Evolutionary conservation across 2,113 vertebrate species (phyloP).

Genomic region (zebrafish (Danio rerio)): DNA sequence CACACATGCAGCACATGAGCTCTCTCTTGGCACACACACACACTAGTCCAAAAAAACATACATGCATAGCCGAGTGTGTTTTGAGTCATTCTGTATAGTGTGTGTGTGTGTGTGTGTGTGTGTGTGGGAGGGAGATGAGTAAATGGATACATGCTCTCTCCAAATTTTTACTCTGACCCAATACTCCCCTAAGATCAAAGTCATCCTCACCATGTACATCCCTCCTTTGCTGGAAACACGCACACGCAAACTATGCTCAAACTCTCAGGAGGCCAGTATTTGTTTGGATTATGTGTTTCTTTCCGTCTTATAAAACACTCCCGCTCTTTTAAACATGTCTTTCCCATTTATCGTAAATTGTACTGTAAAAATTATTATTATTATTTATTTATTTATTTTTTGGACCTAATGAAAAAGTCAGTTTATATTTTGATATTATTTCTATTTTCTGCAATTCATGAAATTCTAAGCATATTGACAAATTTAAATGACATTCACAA

Average conservation of each 20-base stretch:
- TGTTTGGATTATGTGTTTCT: background rate
- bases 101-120: conserved; percentile 7
- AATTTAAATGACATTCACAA: too few relatives aligned
- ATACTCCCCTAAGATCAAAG: conserved; percentile 37
- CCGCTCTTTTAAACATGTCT: background rate
- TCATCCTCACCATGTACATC: conserved; percentile 9
- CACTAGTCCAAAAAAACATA: background rate
- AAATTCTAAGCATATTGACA: too few relatives aligned
- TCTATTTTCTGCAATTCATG: too few relatives aligned
- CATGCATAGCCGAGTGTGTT: background rate
- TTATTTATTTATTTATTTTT: too few relatives aligned
- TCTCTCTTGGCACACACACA: background rate
- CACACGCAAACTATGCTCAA: background rate
- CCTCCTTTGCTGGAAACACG: background rate
- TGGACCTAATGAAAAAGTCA: too few relatives aligned
- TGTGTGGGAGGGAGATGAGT: background rate
- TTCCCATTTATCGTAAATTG: too few relatives aligned
- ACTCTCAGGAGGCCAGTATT: background rate
- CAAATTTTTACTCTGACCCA: background rate
- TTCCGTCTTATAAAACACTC: background rate
- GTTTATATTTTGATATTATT: too few relatives aligned
- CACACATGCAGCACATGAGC: background rate
- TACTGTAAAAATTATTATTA: too few relatives aligned
- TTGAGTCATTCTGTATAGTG: conserved; percentile 22
- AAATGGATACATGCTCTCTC: conserved; percentile 34